These are phyloP conservation scores for Griposia aprilina DNA, from an alignment of 2,888 invertebrate genomes.

Conservation along the genomic window DNA sequence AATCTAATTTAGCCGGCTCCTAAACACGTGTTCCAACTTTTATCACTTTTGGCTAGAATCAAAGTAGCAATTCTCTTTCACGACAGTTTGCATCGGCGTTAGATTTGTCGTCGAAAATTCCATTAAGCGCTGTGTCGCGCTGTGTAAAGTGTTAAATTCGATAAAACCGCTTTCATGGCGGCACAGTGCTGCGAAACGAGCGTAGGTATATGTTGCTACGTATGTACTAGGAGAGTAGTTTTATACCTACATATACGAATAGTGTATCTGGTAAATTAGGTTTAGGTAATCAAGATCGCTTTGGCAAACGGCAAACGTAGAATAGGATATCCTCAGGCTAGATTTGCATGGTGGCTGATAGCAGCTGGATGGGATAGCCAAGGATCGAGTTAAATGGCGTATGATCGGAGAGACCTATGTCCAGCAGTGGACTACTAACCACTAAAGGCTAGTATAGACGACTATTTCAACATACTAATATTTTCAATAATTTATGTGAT, in stretches of 20 bases:
- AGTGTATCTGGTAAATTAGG: conserved; percentile 6
- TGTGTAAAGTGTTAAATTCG: conserved; percentile 66
- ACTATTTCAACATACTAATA: neutral
- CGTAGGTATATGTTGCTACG: conserved; percentile 13
- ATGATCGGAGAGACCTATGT: neutral
- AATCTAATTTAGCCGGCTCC: conserved; percentile 55
- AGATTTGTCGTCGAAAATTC: conserved; percentile 65
- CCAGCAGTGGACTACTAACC: neutral
- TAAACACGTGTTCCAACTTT: conserved; percentile 62
- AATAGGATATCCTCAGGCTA: neutral
- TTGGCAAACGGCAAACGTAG: neutral
- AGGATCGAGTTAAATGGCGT: neutral
- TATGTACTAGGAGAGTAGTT: conserved; percentile 30
- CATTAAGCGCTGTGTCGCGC: conserved; percentile 62
- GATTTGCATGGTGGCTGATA: neutral
- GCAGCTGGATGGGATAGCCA: neutral
- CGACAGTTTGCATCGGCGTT: conserved; percentile 64
- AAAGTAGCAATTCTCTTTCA: conserved; percentile 63
- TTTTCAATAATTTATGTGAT: neutral
- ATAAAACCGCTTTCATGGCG: conserved; percentile 65
- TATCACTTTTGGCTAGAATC: conserved; percentile 63
- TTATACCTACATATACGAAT: conserved; percentile 5
- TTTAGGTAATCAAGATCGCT: conserved; percentile 8
- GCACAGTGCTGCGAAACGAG: conserved; percentile 30
- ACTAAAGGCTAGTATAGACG: neutral